Evolutionary conservation across 2,888 invertebrate genomes (phyloP).

Genomic region (Pheosia tremula): DNA sequence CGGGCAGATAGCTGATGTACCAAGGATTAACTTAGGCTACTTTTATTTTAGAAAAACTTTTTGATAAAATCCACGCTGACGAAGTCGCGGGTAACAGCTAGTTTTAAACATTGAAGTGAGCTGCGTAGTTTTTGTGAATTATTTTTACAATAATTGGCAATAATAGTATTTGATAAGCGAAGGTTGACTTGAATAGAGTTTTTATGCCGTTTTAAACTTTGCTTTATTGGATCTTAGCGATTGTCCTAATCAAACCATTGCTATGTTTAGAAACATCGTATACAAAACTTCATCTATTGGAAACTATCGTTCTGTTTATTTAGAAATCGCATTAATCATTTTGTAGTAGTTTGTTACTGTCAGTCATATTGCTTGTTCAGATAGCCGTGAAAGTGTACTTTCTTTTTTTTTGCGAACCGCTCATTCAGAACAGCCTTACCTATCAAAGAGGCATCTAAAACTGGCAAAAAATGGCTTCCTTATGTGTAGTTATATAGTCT

Average conservation of each 20-base stretch:
- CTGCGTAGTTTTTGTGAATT: slow-evolving; percentile 13
- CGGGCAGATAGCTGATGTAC: too few species aligned
- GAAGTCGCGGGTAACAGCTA: too few species aligned
- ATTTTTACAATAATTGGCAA: slow-evolving; percentile 23
- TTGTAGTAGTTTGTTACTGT: slow-evolving; percentile 37
- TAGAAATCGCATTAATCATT: slow-evolving; percentile 36
- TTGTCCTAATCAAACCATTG: slow-evolving; percentile 12
- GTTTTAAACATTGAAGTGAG: background rate
- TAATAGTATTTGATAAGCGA: slow-evolving; percentile 38
- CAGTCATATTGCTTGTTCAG: slow-evolving; percentile 46
- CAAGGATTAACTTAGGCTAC: too few species aligned
- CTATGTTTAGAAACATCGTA: slow-evolving; percentile 14
- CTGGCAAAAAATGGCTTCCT: too few species aligned
- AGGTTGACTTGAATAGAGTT: slow-evolving; percentile 44
- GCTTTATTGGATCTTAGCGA: slow-evolving; percentile 20
- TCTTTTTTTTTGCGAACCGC: slow-evolving; percentile 60
- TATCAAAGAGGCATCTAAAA: slow-evolving; percentile 33
- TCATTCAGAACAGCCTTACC: slow-evolving; percentile 50
- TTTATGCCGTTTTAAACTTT: slow-evolving; percentile 37
- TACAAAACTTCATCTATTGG: slow-evolving; percentile 21
- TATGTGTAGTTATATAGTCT: background rate
- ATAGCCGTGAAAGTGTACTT: slow-evolving; percentile 65
- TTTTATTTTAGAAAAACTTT: too few species aligned
- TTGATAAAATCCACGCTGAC: too few species aligned
- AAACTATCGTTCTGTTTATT: slow-evolving; percentile 18